Evolutionary conservation across 2,888 invertebrate species (phyloP).

Genomic region (Scaptomyza parva): DNA sequence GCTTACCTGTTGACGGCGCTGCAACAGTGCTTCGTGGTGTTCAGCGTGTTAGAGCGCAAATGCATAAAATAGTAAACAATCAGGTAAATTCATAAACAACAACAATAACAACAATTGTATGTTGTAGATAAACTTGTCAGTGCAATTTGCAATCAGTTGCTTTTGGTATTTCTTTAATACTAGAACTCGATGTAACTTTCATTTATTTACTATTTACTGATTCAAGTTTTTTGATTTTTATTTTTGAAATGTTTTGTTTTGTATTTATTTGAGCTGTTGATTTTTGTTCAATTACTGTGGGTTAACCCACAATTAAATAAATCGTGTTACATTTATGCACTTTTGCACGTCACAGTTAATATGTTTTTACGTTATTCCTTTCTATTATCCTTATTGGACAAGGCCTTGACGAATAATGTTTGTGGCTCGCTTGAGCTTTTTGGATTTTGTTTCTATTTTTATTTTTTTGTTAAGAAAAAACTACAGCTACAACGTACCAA

Average conservation of each 20-base stretch:
- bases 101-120: slow-evolving; percentile 6
- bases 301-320: slow-evolving; percentile 31
- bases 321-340: slow-evolving; percentile 39
- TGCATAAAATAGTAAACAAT: slow-evolving; percentile 44
- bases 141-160: slow-evolving; percentile 23
- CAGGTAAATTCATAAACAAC: slow-evolving; percentile 65
- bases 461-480: slow-evolving; percentile 23
- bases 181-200: slow-evolving; percentile 35
- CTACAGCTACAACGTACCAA: slow-evolving; percentile 76
- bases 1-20: slow-evolving; percentile 75
- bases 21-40: slow-evolving; percentile 1
- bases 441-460: slow-evolving; percentile 12
- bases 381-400: slow-evolving; percentile 19
- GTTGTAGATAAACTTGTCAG: slow-evolving; percentile 28
- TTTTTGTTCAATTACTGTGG: slow-evolving; percentile 2
- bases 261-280: slow-evolving; percentile 6
- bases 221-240: slow-evolving; percentile 9
- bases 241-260: slow-evolving; percentile 8
- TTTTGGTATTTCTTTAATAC: slow-evolving; percentile 11
- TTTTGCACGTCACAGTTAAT: slow-evolving; percentile 16
- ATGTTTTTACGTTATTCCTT: slow-evolving; percentile 14
- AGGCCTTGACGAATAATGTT: slow-evolving; percentile 29
- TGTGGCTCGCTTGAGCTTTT: slow-evolving; percentile 31
- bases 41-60: slow-evolving; percentile 64
- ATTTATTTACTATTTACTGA: slow-evolving; percentile 42